Evolutionary conservation across 2,888 invertebrate genomes (phyloP), one percentile per base, ranked within the genome.

Genomic region (Azorinus chamasolen): DNA sequence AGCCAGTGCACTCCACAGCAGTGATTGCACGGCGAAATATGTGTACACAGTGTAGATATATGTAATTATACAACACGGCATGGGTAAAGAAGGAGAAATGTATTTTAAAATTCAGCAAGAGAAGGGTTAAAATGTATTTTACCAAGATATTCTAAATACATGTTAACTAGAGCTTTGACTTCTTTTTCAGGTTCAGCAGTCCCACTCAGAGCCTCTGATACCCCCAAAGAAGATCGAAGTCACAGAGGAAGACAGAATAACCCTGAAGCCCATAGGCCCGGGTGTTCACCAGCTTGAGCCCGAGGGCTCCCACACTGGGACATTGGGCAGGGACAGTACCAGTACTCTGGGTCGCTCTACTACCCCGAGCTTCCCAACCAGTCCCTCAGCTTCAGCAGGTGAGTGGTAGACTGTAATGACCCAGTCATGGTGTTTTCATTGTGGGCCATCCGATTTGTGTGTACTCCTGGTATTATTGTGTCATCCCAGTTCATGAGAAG

Each of bases 221-320:
- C 80, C 82, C 6, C 85, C 87, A 8, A 87, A 85, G 64, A 84
- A 87, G 54, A 82, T 88, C 57, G 83, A 84, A 37, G 89, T 88
- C 18, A 86, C 90, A n/a, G 93, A 93, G 75, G 91, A 91, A 63
- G 93, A 93, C 63, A 86, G 92, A 12, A 91, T 93, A 71, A 88
- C 90, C 48, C 88, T 93, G 64, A 88, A 90, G 65, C 93, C 93
- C 14, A 92, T 93, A 24, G 93, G 93, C 32, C 90, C 90, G 4
- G 93, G 92, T 24, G 85, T 92, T 43, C 92, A 92, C 73, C 89
- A 87, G 32, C 83, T 93, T 63, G 92, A 92, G 73, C 91, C 92
- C 2, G 90, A 91, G 70, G 84, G 87, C 63, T 58, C 65, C 18
- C 79, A 83, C 73, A 83, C 85, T n/a, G 85, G 87, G 22, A 89